A percentile compares a stretch with the other conserved stretches of the same genome.
Conservation (phyloP, 23 tunicate genomes). For the Botrylloides violaceus region DNA sequence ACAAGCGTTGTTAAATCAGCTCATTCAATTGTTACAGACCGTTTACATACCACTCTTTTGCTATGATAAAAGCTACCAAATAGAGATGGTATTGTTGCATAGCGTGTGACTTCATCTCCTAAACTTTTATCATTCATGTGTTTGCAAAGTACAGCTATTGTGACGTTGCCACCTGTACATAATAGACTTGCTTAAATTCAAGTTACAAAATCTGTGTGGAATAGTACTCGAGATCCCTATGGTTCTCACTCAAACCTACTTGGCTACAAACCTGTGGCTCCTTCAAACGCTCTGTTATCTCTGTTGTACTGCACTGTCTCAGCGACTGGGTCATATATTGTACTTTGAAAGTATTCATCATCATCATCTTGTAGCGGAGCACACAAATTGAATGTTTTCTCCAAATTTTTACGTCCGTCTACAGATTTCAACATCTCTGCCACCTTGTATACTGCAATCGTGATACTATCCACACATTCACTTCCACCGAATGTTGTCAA, state of each 20-base stretch:
- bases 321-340: slow-evolving; percentile 43
- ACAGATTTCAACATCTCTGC: slow-evolving; percentile 23
- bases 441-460: slow-evolving; percentile 16
- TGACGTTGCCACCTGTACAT: slow-evolving; percentile 34
- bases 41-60: slow-evolving; percentile 11
- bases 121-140: slow-evolving; percentile 39
- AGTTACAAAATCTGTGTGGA: no score
- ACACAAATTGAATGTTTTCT: slow-evolving; percentile 35
- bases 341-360: slow-evolving; percentile 46
- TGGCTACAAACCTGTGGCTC: slow-evolving; percentile 29
- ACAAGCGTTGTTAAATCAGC: no score
- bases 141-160: slow-evolving; percentile 30
- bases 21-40: no score
- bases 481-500: slow-evolving; percentile 28
- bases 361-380: slow-evolving; percentile 25
- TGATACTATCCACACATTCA: slow-evolving; percentile 31
- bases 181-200: no score
- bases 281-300: slow-evolving; percentile 32
- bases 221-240: no score
- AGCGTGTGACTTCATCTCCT: slow-evolving; percentile 41
- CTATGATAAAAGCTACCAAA: slow-evolving; percentile 6
- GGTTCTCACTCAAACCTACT: no score
- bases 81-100: slow-evolving; percentile 22
- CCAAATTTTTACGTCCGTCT: slow-evolving; percentile 25
- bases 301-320: slow-evolving; percentile 80